Percentiles rank a stretch among this genome's conserved stretches.
Evolutionary conservation across 2,888 invertebrate species (phyloP).

Genomic region (Andrena marginata): DNA sequence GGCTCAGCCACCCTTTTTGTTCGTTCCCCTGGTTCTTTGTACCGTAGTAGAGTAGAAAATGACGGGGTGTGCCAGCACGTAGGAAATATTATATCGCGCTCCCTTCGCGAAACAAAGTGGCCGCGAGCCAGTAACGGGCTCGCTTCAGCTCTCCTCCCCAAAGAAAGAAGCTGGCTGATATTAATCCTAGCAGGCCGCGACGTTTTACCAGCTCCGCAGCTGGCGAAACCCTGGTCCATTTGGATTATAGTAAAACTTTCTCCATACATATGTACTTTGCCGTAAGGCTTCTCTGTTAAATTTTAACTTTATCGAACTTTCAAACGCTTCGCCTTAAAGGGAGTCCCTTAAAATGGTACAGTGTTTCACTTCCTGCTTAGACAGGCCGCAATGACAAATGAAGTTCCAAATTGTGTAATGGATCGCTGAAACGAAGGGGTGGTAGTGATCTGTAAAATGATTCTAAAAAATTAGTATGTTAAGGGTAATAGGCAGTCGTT

Average conservation of each 20-base stretch:
- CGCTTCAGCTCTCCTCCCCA: slow-evolving; percentile 16
- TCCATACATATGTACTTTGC: not conserved
- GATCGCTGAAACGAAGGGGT: not conserved
- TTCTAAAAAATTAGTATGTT: not conserved
- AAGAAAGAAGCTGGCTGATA: slow-evolving; percentile 56
- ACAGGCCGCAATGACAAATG: not conserved
- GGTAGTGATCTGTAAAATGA: not conserved
- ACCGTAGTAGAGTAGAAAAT: slow-evolving; percentile 53
- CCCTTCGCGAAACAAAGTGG: slow-evolving; percentile 55
- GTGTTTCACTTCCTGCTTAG: not conserved
- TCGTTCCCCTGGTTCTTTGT: slow-evolving; percentile 28
- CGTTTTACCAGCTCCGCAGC: slow-evolving; percentile 5
- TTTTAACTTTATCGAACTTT: slow-evolving; percentile 1
- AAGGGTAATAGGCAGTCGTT: not conserved
- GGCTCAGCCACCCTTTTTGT: slow-evolving; percentile 45
- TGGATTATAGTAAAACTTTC: slow-evolving; percentile 4
- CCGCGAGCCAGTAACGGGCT: slow-evolving; percentile 62
- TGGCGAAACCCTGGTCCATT: not conserved
- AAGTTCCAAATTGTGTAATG: not conserved
- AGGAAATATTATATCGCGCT: slow-evolving; percentile 65
- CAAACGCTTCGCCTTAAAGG: not conserved
- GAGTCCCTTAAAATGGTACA: not conserved
- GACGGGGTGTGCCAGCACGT: slow-evolving; percentile 52
- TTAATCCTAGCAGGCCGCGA: slow-evolving; percentile 40
- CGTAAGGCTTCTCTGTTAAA: slow-evolving; percentile 3